A percentile compares a stretch with the other conserved stretches of the same genome.
Conservation (phyloP, 2,888 invertebrate genomes). For the Eilema griseolum region DNA sequence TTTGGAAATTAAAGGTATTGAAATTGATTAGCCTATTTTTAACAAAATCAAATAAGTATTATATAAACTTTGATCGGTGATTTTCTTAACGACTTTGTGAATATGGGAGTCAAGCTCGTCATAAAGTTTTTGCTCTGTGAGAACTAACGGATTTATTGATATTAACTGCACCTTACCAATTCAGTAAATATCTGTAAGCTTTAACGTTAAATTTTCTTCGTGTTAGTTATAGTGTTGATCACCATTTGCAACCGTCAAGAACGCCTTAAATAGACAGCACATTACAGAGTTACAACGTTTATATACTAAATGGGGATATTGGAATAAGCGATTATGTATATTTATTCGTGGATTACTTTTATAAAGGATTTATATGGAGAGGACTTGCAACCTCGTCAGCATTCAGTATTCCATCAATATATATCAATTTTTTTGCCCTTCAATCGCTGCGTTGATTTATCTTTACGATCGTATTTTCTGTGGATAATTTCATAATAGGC, state of each 20-base stretch:
- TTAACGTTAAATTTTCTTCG: constrained; percentile 19
- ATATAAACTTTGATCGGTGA: not conserved
- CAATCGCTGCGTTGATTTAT: constrained; percentile 28
- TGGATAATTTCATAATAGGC: constrained; percentile 12
- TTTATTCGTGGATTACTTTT: constrained; percentile 24
- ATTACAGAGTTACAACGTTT: constrained; percentile 20
- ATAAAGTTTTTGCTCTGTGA: constrained; percentile 9
- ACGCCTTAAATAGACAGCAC: constrained; percentile 17
- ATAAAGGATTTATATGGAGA: constrained; percentile 29
- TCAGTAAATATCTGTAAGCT: constrained; percentile 8
- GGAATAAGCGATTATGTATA: constrained; percentile 22
- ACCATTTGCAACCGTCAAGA: constrained; percentile 14
- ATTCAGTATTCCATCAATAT: constrained; percentile 48
- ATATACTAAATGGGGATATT: constrained; percentile 24
- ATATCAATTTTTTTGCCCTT: constrained; percentile 42
- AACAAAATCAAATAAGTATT: not conserved
- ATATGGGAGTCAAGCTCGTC: not conserved
- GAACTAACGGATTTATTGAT: constrained; percentile 14
- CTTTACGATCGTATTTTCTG: constrained; percentile 28
- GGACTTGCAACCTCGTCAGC: constrained; percentile 30
- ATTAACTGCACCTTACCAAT: constrained; percentile 18
- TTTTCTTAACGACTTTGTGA: not conserved
- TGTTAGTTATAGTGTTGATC: constrained; percentile 15
- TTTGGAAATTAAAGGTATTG: no score
- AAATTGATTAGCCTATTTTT: no score